phyloP scores from a whole-genome alignment of 92 coral and sea anemone genomes.

The Isaurus tuberculatus region DNA sequence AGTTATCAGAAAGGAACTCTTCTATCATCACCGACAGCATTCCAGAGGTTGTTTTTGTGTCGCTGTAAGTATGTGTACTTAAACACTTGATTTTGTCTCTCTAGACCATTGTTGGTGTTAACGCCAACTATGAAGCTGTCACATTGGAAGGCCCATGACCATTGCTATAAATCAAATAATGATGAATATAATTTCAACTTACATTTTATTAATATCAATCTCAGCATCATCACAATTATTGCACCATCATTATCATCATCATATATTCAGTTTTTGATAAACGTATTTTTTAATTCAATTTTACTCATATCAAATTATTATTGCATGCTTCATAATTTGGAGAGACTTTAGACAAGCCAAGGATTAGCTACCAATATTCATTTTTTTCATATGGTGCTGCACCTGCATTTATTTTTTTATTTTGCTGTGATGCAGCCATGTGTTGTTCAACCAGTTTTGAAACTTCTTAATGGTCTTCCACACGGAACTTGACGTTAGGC shows the following conservation, averaged over 20 bases:
- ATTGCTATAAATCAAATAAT: conserved; percentile 45
- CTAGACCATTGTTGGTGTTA: conserved; percentile 67
- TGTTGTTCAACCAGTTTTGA: conserved; percentile 46
- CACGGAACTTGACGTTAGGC: conserved; percentile 8
- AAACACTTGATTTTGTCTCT: no score
- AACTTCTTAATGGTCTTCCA: conserved; percentile 44
- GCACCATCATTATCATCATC: neutral
- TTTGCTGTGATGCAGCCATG: conserved; percentile 42
- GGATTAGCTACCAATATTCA: neutral
- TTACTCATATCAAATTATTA: no score
- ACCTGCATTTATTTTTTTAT: neutral
- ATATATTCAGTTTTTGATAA: neutral
- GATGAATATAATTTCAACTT: no score
- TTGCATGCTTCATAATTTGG: no score
- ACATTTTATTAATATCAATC: neutral
- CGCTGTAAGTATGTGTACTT: conserved; percentile 53
- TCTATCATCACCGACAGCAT: conserved; percentile 57
- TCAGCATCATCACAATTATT: neutral
- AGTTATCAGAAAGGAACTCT: conserved; percentile 68
- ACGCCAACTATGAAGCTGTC: conserved; percentile 51
- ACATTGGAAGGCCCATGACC: conserved; percentile 64
- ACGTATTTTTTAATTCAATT: no score
- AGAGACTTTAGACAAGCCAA: no score
- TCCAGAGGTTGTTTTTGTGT: conserved; percentile 47
- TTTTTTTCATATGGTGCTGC: neutral